A percentile compares a stretch with the other conserved stretches of the same genome.
Conservation (phyloP, 2,113 vertebrate species). For the Ailurus styani region DNA sequence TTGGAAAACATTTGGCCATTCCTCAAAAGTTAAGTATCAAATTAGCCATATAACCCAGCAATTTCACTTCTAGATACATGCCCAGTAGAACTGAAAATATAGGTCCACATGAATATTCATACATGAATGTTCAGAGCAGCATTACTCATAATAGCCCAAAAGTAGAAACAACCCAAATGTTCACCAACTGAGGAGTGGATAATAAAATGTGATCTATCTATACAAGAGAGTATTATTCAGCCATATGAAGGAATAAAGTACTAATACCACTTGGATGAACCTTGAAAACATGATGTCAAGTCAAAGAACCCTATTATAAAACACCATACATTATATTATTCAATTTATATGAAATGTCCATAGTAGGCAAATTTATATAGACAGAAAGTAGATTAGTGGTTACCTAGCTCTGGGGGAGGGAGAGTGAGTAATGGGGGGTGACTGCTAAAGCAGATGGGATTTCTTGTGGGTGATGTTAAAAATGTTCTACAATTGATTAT, state of each 20-base stretch:
- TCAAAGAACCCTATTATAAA: not conserved
- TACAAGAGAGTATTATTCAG: not conserved
- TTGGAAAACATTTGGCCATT: not conserved
- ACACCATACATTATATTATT: not conserved
- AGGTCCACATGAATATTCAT: too few relatives aligned
- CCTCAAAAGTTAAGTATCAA: not conserved
- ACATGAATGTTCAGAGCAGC: not conserved
- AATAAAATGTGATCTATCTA: not conserved
- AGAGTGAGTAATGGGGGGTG: not conserved
- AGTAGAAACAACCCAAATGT: not conserved
- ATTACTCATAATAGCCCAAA: not conserved
- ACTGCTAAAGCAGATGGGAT: not conserved
- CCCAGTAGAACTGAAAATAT: not conserved
- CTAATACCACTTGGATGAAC: not conserved
- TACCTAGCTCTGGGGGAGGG: not conserved
- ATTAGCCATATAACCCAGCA: not conserved
- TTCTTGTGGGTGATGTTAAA: not conserved
- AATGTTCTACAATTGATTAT: not conserved
- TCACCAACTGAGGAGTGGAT: not conserved
- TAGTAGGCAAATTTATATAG: not conserved
- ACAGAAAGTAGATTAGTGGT: not conserved
- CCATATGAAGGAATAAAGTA: not conserved
- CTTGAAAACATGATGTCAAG: not conserved
- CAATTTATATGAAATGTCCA: not conserved
- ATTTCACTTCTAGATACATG: not conserved